Evolutionary conservation across 2,888 invertebrate genomes (phyloP), one percentile per base, ranked within the genome.

Genomic region (Gari tellinella): DNA sequence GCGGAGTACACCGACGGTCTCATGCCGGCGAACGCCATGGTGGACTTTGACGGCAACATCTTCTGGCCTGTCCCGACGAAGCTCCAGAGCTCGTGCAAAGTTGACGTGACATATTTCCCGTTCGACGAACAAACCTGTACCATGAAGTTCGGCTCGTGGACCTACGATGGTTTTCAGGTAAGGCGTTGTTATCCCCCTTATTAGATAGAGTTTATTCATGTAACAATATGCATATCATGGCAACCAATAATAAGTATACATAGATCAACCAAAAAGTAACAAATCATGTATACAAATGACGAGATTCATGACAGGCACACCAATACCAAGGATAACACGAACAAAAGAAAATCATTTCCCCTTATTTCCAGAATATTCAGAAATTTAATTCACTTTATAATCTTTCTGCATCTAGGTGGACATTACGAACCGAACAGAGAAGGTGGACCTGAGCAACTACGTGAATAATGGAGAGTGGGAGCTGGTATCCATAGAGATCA

Each of bases 41-140:
- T 94, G 8, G 90, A 91, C 25, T 87, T 89, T 73, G 91, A 92
- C 66, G 94, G 94, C 5, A 92, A 92, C 52, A 93, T 94, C 1
- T 94, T 94, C 86, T 94, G 94, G 94, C 94, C 94, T 0, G 93
- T 94, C 2, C 94, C 94, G 15, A 93, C 94, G 38, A 94, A 94
- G 81, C 91, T 94, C 25, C 92, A 93, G 58, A 93, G 93, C 75
- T 93, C 93, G 5, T 94, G 94, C 84, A 93, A 93, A 70, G 93
- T 94, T 19, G 91, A 92, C 68, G 92, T 92, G 56, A 93, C 94
- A 1, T 94, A 93, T 83, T 94, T 94, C 86, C 94, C 94, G 2
- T 94, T 94, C 84, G 94, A 94, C 84, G 92, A 92, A 65, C 94
- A 94, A 85, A 90, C 88, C 17, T 94, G 94, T 83, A 91, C 88